These are phyloP conservation scores for Spongia lamella DNA, from an alignment of 37 sponge, comb jelly and placozoan genomes.

Conservation along the genomic window DNA sequence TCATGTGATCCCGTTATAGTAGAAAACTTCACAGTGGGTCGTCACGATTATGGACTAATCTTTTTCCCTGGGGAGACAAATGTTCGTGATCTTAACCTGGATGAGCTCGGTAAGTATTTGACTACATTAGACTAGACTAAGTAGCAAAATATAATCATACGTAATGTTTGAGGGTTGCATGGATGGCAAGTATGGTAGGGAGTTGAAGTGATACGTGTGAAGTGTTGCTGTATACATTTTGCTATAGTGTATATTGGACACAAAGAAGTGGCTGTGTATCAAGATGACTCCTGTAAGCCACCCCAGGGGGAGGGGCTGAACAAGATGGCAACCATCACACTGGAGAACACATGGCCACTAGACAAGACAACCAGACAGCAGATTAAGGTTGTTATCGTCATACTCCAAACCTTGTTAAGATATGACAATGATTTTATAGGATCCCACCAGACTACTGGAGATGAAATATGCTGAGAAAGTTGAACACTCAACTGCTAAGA, in stretches of 20 bases:
- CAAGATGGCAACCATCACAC: conserved; percentile 71
- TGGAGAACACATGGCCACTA: conserved; percentile 77
- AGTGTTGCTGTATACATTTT: neutral
- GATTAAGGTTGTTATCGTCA: conserved; percentile 54
- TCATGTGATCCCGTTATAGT: conserved; percentile 34
- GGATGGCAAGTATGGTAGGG: neutral
- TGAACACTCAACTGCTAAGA: conserved; percentile 65
- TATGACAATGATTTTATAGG: conserved; percentile 35
- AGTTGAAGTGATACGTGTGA: neutral
- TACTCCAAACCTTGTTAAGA: conserved; percentile 2
- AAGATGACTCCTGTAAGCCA: conserved; percentile 75
- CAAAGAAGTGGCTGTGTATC: conserved; percentile 88
- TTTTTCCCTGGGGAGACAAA: conserved; percentile 67
- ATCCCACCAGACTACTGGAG: conserved; percentile 33
- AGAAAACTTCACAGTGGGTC: conserved; percentile 69
- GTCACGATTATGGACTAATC: conserved; percentile 65
- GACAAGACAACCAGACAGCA: conserved; percentile 80
- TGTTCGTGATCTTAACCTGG: conserved; percentile 77
- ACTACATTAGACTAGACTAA: neutral
- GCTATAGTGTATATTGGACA: conserved; percentile 61
- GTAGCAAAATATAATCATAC: neutral
- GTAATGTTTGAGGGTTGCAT: neutral
- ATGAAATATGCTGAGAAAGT: conserved; percentile 74
- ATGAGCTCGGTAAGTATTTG: conserved; percentile 66
- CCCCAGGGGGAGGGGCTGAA: conserved; percentile 74